Percentiles rank a stretch among this genome's conserved stretches.
These are phyloP conservation scores for Epinephelus moara DNA, from an alignment of 2,113 vertebrate genomes.

Conservation along the genomic window DNA sequence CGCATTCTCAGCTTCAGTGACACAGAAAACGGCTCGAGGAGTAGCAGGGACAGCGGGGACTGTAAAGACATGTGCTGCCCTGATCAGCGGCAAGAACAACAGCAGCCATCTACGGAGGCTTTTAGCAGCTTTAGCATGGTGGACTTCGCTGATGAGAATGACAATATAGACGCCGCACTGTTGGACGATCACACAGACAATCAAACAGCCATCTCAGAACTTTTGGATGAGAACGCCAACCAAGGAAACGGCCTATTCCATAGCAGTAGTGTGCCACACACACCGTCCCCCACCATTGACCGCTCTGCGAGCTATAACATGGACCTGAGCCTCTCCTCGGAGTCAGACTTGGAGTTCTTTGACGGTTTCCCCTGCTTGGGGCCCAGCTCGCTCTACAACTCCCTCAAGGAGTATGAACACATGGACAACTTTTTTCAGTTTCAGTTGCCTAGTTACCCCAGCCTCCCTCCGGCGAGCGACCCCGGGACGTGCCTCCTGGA, in stretches of 20 bases:
- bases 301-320: conserved; percentile 88
- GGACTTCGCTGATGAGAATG: conserved; percentile 87
- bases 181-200: conserved; percentile 76
- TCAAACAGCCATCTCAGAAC: conserved; percentile 86
- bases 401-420: conserved; percentile 91
- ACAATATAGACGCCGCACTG: conserved; percentile 77
- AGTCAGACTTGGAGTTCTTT: conserved; percentile 94
- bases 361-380: conserved; percentile 93
- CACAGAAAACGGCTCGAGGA: conserved; percentile 80
- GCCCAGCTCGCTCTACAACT: conserved; percentile 93
- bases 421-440: conserved; percentile 91
- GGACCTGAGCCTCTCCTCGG: conserved; percentile 94
- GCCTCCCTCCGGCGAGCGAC: conserved; percentile 86
- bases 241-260: conserved; percentile 89
- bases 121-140: conserved; percentile 88
- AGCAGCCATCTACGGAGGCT: conserved; percentile 80
- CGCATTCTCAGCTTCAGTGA: conserved; percentile 92
- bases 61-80: conserved; percentile 53
- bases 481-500: conserved; percentile 91
- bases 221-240: conserved; percentile 95
- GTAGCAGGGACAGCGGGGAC: conserved; percentile 45
- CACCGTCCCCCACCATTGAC: conserved; percentile 80
- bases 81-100: conserved; percentile 67
- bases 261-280: conserved; percentile 82
- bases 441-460: conserved; percentile 89